Conservation (phyloP, 2,797 vertebrate species). For the Anabas testudineus region DNA sequence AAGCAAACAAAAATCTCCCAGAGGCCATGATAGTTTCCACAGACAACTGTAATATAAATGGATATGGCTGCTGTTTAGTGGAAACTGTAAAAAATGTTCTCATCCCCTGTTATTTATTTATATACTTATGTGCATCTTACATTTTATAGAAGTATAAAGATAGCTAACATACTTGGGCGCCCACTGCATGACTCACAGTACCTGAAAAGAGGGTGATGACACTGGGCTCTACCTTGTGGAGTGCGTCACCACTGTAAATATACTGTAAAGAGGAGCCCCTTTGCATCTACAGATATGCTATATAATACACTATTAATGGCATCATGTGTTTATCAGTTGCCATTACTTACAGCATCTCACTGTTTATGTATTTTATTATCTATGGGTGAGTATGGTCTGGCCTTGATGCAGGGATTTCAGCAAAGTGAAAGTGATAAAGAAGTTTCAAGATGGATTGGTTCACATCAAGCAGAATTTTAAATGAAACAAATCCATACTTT, state of each 20-base stretch:
- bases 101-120: constrained; percentile 50
- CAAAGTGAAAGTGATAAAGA: constrained; percentile 29
- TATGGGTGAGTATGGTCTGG: constrained; percentile 27
- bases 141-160: constrained; percentile 67
- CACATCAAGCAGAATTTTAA: constrained; percentile 51
- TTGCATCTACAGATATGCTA: constrained; percentile 60
- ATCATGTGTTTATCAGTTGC: constrained; percentile 34
- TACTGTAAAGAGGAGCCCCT: constrained; percentile 66
- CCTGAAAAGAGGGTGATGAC: constrained; percentile 65
- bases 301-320: constrained; percentile 53
- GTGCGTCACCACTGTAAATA: constrained; percentile 68
- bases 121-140: constrained; percentile 43
- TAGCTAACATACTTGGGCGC: constrained; percentile 62
- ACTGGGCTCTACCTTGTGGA: constrained; percentile 58
- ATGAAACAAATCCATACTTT: constrained; percentile 47
- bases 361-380: constrained; percentile 27
- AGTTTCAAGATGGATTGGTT: constrained; percentile 33
- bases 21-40: constrained; percentile 12
- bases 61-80: constrained; percentile 17
- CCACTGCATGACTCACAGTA: constrained; percentile 73
- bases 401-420: constrained; percentile 34
- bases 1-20: constrained; percentile 42
- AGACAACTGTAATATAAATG: background rate
- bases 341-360: constrained; percentile 17
- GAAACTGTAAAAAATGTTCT: constrained; percentile 28